A percentile compares a stretch with the other conserved stretches of the same genome.
Conservation (phyloP, 1,140 invertebrate genomes). For the Alviniconcha marisindica region DNA sequence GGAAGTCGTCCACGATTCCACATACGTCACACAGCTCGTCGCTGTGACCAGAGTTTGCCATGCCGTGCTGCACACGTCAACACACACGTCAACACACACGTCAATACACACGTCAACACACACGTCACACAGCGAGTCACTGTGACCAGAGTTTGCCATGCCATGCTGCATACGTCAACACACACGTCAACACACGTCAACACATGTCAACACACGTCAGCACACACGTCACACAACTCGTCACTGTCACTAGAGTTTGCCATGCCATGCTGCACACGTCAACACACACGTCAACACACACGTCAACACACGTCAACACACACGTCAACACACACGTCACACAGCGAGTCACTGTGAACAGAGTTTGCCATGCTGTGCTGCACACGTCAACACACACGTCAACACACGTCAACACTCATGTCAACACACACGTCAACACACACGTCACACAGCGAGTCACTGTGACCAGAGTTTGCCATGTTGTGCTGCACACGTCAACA, state of each 20-base stretch:
- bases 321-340: too few species aligned
- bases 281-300: too few species aligned
- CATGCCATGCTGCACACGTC: not conserved
- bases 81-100: too few species aligned
- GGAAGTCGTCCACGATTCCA: not conserved
- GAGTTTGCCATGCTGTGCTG: too few species aligned
- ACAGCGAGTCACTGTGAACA: too few species aligned
- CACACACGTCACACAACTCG: conserved; percentile 19
- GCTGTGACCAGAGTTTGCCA: not conserved
- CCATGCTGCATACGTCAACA: not conserved
- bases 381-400: too few species aligned
- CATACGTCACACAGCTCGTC: conserved; percentile 27
- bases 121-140: conserved; percentile 15
- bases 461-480: not conserved
- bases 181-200: too few species aligned
- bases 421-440: not conserved
- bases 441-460: conserved; percentile 15
- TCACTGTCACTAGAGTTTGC: not conserved
- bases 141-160: not conserved
- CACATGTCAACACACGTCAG: too few species aligned
- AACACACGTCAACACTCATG: too few species aligned
- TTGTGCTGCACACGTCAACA: not conserved
- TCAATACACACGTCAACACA: not conserved
- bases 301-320: too few species aligned
- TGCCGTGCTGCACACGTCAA: not conserved